These are phyloP conservation scores for Drosophila testacea DNA, from an alignment of 2,888 invertebrate species.

Conservation along the genomic window DNA sequence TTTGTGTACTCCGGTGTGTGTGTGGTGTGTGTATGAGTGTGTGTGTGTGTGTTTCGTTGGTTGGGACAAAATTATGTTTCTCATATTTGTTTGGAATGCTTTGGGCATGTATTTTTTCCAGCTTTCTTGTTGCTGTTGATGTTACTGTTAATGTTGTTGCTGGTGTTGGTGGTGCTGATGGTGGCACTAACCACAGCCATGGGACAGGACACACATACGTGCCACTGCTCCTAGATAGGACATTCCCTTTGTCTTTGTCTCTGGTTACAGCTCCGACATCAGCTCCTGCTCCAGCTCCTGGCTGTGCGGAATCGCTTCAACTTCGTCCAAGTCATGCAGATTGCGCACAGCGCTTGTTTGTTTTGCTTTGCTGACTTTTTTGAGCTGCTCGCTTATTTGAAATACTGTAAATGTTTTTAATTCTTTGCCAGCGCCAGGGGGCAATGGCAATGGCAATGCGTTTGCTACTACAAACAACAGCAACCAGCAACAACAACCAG, in stretches of 20 bases:
- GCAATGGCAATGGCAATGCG: constrained; percentile 70
- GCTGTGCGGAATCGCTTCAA: constrained; percentile 28
- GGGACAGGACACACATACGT: constrained; percentile 39
- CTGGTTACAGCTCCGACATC: constrained; percentile 11
- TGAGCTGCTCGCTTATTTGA: constrained; percentile 55
- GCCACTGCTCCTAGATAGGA: constrained; percentile 38
- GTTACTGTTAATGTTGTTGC: constrained; percentile 2
- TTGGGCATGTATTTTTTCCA: constrained; percentile 41
- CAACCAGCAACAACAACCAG: background rate
- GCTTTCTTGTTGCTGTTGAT: constrained; percentile 13
- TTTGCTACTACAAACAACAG: constrained; percentile 38
- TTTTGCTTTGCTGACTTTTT: constrained; percentile 40
- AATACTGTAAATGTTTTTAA: constrained; percentile 82
- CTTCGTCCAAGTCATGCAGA: constrained; percentile 63
- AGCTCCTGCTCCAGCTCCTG: constrained; percentile 2
- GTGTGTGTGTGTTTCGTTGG: constrained; percentile 18
- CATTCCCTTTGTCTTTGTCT: constrained; percentile 71
- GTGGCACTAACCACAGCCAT: constrained; percentile 30
- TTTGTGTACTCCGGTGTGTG: constrained; percentile 8
- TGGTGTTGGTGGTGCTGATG: background rate
- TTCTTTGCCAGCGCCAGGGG: constrained; percentile 78
- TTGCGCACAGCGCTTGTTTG: constrained; percentile 39
- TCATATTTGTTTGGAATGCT: constrained; percentile 81
- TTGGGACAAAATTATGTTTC: constrained; percentile 65
- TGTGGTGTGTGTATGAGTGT: constrained; percentile 8